A percentile compares a stretch with the other conserved stretches of the same genome.
Evolutionary conservation across 2,797 vertebrate species (phyloP).

Genomic region (Sparus aurata): DNA sequence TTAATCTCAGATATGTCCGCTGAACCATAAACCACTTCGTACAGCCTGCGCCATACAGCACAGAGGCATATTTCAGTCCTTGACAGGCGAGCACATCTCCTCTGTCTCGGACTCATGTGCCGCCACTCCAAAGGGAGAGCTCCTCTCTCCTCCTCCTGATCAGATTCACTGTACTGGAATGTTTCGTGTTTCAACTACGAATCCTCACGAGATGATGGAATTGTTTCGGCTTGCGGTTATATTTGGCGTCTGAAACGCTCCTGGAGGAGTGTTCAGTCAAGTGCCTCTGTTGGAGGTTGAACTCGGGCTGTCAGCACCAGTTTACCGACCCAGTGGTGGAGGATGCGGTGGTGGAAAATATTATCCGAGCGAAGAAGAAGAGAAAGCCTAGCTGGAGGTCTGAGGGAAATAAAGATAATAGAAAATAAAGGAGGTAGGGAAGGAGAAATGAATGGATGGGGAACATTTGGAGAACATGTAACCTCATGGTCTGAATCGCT

Average conservation of each 20-base stretch:
- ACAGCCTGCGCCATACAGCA: constrained; percentile 23
- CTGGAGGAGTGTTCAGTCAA: constrained; percentile 57
- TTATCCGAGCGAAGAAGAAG: constrained; percentile 4
- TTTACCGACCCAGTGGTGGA: constrained; percentile 44
- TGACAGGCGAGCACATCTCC: constrained; percentile 43
- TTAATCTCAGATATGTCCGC: constrained; percentile 61
- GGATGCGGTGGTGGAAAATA: constrained; percentile 20
- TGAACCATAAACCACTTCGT: constrained; percentile 61
- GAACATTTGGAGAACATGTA: not conserved
- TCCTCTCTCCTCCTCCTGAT: constrained; percentile 31
- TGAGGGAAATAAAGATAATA: not conserved
- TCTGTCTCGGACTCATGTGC: constrained; percentile 42
- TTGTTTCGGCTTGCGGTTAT: constrained; percentile 47
- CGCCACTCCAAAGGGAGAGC: constrained; percentile 39
- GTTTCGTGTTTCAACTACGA: constrained; percentile 34
- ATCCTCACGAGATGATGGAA: constrained; percentile 43
- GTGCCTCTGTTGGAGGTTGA: constrained; percentile 42
- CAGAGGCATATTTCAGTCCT: constrained; percentile 40
- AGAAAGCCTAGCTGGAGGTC: constrained; percentile 28
- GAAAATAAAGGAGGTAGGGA: not conserved
- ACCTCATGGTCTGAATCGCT: not conserved
- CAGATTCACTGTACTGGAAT: constrained; percentile 31
- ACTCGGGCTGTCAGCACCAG: constrained; percentile 64
- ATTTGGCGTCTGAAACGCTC: constrained; percentile 42
- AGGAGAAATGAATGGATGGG: not conserved